Conservation (phyloP, 2,797 vertebrate genomes). For the Macropus fuliginosus region DNA sequence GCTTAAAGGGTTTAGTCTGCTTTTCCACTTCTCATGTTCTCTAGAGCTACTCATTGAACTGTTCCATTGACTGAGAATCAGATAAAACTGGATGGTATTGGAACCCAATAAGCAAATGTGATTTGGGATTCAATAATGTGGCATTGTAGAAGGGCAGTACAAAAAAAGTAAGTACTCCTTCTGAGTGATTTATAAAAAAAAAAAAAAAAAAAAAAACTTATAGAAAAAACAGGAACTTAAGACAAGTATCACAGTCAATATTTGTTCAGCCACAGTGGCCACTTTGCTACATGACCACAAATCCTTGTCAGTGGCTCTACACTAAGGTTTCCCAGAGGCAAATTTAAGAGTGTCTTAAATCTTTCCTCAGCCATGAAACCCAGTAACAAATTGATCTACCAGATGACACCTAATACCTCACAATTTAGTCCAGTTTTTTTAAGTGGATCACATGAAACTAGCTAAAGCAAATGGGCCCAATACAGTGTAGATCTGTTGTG, state of each 20-base stretch:
- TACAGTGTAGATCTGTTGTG: not conserved
- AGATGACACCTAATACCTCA: not conserved
- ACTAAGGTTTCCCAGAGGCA: not conserved
- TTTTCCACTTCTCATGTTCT: constrained; percentile 3
- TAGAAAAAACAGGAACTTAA: not conserved
- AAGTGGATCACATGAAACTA: not conserved
- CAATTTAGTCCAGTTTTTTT: not conserved
- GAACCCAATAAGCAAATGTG: not conserved
- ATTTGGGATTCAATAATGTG: not conserved
- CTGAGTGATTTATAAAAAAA: constrained; percentile 15
- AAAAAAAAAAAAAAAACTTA: not conserved
- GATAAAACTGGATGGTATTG: not conserved
- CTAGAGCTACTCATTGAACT: not conserved
- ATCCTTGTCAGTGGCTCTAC: constrained; percentile 24
- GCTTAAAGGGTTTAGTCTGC: not conserved
- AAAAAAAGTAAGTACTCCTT: not conserved
- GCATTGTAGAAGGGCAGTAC: not conserved
- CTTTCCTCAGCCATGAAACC: not conserved
- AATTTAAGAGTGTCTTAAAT: not conserved
- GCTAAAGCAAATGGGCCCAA: not conserved
- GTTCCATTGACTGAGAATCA: not conserved
- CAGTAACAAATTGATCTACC: constrained; percentile 4
- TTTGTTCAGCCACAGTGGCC: not conserved
- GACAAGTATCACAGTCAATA: not conserved
- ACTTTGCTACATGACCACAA: constrained; percentile 33